Base-by-base conservation (phyloP, 1,140 invertebrate genomes). In the Phymorhynchus buccinoides region DNA sequence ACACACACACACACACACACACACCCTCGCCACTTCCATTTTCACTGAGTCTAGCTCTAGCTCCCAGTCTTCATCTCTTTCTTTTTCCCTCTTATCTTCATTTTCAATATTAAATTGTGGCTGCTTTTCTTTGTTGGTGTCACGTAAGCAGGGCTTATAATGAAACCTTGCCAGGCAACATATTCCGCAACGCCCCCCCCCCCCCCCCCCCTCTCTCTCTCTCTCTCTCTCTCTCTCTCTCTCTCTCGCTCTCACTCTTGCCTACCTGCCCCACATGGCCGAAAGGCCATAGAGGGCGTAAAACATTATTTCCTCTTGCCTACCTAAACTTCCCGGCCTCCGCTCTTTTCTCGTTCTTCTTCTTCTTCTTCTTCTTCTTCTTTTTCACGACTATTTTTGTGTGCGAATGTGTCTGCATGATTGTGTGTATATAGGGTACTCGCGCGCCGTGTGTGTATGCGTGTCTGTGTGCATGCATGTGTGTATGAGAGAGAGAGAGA, bases 141-240 rank as follows among this genome's bases (percentile, higher is more conserved):
- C n/a, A n/a, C n/a, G n/a, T n/a, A n/a, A n/a, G n/a, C n/a, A n/a
- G n/a, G n/a, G n/a, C n/a, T n/a, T n/a, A n/a, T n/a, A n/a, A n/a
- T n/a, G n/a, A n/a, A n/a, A n/a, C n/a, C n/a, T n/a, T n/a, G n/a
- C n/a, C n/a, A n/a, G n/a, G n/a, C 78, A 32, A 1, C 22, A 37
- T 16, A 27, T 14, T 44, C 37, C 41, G 48, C 39, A 14, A 9
- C 1, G 22, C 9, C 22, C 32, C 22, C 56, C n/a, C 12, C n/a
- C 12, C 18, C 37, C 7, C 41, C 16, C 44, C 14, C 32, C 44
- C 44, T 56, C 39, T 77, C 73, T 77, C n/a, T 77, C 73, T 77
- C 73, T 18, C 27, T 77, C 73, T 77, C 73, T 77, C 73, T 77
- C n/a, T 77, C 73, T 62, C 73, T 77, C 73, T 77, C 73, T 77